Conservation (phyloP, 2,888 invertebrate species). For the Drosophila melanocephala region DNA sequence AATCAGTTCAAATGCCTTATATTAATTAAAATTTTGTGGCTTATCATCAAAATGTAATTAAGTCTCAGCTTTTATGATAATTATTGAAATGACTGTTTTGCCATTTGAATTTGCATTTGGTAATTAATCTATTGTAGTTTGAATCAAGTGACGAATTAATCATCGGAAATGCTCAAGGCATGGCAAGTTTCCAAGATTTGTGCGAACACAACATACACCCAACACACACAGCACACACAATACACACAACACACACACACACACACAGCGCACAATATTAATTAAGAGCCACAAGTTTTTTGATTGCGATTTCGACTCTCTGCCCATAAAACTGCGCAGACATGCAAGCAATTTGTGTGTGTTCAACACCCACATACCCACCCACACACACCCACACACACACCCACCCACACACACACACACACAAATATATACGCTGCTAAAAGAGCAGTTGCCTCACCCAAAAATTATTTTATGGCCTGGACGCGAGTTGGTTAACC, state of each 20-base stretch:
- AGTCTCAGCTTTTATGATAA: not conserved
- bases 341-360: constrained; percentile 77
- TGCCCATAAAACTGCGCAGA: constrained; percentile 67
- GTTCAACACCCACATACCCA: constrained; percentile 23
- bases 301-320: constrained; percentile 41
- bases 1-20: not conserved
- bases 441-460: constrained; percentile 51
- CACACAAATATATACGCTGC: not conserved
- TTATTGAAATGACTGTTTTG: constrained; percentile 9
- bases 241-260: not conserved
- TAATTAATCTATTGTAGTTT: constrained; percentile 40
- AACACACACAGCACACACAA: constrained; percentile 13
- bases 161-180: constrained; percentile 46
- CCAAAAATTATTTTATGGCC: constrained; percentile 67
- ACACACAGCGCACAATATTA: constrained; percentile 49
- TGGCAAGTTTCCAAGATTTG: constrained; percentile 47
- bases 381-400: constrained; percentile 21
- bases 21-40: not conserved
- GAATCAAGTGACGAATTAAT: constrained; percentile 60
- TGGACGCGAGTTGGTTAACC: constrained; percentile 71
- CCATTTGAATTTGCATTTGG: constrained; percentile 34
- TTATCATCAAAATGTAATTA: not conserved
- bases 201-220: constrained; percentile 18
- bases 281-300: constrained; percentile 64
- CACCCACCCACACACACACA: constrained; percentile 20